Base-by-base conservation (phyloP, 2,888 invertebrate species). In the Ernsta delagoae region DNA sequence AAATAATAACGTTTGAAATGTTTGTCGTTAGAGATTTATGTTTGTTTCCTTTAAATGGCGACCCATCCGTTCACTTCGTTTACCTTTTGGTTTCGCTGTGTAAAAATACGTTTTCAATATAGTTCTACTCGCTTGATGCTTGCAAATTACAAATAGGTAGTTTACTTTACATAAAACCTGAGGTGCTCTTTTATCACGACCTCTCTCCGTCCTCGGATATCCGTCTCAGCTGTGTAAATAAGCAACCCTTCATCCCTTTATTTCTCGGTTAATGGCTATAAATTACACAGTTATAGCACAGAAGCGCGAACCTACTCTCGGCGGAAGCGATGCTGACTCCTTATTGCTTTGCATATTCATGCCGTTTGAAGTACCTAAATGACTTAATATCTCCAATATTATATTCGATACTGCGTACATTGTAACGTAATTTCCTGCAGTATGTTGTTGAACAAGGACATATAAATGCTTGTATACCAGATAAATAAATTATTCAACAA, bases 21-120 rank as follows among this genome's bases (percentile, higher is more conserved):
- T 82, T 86, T 83, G 85, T 85, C 86, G 86, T 87, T 80, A 77
- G 85, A 88, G 89, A 92, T 91, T 92, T 89, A 91, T 85, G 84
- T 85, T 81, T 78, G 86, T 85, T 87, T 87, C 85, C 85, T 81
- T 70, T 82, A 79, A 81, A 78, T 79, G 80, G 82, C 83, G 81
- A 79, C 81, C 85, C 84, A 84, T 85, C 86, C 86, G 85, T 81
- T 84, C 78, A 82, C 78, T 83, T 81, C 85, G 83, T 88, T 86
- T 91, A 90, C 89, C 86, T 87, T 87, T 85, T 75, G 80, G 79
- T 77, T 84, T 82, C 82, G 86, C 81, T 84, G 86, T 86, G 89
- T 88, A 89, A 89, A n/a, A n/a, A 90, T 90, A 90, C 87, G 83
- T 83, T 82, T 79, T 82, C 78, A 81, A 81, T 86, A 89, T 88